These are phyloP conservation scores for Hirtodrosophila histrioides DNA, from an alignment of 2,888 invertebrate genomes.

Conservation along the genomic window DNA sequence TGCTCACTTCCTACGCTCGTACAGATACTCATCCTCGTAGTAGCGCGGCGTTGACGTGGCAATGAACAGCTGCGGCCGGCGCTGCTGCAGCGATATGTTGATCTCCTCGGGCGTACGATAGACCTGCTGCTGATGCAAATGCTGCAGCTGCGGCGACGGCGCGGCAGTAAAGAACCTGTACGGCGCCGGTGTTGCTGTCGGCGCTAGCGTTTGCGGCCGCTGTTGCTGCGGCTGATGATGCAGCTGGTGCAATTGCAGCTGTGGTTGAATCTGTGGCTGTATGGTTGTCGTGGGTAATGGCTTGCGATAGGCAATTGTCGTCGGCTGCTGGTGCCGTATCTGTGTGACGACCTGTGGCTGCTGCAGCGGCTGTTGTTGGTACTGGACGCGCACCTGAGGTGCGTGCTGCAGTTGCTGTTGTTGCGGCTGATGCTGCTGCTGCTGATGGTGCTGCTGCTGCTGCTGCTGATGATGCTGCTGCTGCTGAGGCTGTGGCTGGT, in stretches of 20 bases:
- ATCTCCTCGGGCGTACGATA: constrained; percentile 94
- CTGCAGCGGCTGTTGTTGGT: constrained; percentile 63
- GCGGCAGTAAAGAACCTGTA: constrained; percentile 83
- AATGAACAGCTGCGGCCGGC: constrained; percentile 87
- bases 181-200: constrained; percentile 83
- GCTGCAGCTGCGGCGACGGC: constrained; percentile 80
- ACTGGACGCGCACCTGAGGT: constrained; percentile 57
- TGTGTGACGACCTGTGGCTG: constrained; percentile 70
- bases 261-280: constrained; percentile 79
- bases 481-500: constrained; percentile 80
- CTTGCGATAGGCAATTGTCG: constrained; percentile 78
- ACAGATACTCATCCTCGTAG: constrained; percentile 84
- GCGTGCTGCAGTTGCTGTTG: constrained; percentile 64
- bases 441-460: constrained; percentile 54
- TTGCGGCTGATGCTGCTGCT: constrained; percentile 58
- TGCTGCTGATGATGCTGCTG: constrained; percentile 47
- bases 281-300: constrained; percentile 75
- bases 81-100: constrained; percentile 92
- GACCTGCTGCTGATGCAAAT: constrained; percentile 87
- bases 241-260: constrained; percentile 71
- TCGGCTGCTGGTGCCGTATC: constrained; percentile 73
- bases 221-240: constrained; percentile 70
- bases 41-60: constrained; percentile 84
- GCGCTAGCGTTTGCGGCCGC: constrained; percentile 77
- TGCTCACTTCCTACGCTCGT: constrained; percentile 82